Conservation (phyloP, 2,888 invertebrate genomes). For the Perithous albicinctus region DNA sequence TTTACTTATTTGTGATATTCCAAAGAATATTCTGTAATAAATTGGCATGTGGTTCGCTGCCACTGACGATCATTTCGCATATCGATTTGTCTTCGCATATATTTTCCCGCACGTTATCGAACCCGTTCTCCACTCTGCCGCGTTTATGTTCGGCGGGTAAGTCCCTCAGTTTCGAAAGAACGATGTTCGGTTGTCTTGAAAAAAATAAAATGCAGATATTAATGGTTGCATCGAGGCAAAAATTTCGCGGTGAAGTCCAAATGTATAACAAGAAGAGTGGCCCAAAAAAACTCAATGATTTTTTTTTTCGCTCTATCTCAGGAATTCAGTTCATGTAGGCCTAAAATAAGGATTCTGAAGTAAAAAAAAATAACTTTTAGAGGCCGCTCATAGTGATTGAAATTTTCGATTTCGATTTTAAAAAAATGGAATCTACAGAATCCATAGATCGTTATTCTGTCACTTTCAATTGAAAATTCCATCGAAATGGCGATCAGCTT, state of each 20-base stretch:
- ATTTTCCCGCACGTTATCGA: slow-evolving; percentile 60
- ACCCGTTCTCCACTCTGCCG: slow-evolving; percentile 52
- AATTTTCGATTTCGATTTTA: no score
- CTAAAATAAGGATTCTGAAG: no score
- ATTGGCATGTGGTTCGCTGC: slow-evolving; percentile 72
- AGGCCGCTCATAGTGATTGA: no score
- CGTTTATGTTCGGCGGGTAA: slow-evolving; percentile 80
- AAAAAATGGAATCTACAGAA: no score
- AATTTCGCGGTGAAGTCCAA: neutral
- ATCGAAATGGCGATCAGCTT: no score
- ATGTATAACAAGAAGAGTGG: slow-evolving; percentile 11
- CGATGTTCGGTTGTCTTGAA: slow-evolving; percentile 79
- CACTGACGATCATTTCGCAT: slow-evolving; percentile 78
- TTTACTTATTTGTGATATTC: slow-evolving; percentile 76
- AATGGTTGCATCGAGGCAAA: neutral
- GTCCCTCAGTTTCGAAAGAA: slow-evolving; percentile 81
- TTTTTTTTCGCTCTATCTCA: no score
- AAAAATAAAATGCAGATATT: slow-evolving; percentile 9
- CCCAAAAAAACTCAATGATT: no score
- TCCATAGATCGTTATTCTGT: no score
- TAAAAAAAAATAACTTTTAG: no score
- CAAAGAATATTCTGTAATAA: slow-evolving; percentile 75
- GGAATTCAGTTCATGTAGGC: no score
- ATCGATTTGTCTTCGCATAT: slow-evolving; percentile 80
- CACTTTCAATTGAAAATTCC: no score